These are phyloP conservation scores for Drosophila yooni DNA, from an alignment of 2,888 invertebrate genomes.

Conservation along the genomic window DNA sequence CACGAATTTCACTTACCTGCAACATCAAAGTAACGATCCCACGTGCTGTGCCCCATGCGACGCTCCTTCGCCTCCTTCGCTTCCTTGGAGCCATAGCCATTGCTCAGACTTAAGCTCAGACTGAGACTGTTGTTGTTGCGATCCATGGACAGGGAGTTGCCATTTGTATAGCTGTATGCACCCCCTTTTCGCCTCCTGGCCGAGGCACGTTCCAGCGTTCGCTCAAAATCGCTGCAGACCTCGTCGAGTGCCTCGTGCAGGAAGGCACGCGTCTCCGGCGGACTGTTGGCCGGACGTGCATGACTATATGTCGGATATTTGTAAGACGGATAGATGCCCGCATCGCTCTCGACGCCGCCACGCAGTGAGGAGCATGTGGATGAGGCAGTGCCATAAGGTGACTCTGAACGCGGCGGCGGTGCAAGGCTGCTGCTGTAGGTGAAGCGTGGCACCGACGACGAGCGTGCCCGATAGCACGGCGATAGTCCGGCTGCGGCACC, in stretches of 20 bases:
- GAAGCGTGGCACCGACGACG: conserved; percentile 82
- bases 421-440: conserved; percentile 59
- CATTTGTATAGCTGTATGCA: conserved; percentile 42
- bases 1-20: conserved; percentile 73
- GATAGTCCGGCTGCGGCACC: conserved; percentile 31
- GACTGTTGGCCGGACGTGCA: conserved; percentile 71
- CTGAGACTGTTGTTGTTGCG: conserved; percentile 78
- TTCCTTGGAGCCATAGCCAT: conserved; percentile 48
- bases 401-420: conserved; percentile 73
- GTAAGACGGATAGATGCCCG: conserved; percentile 54
- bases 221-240: conserved; percentile 90
- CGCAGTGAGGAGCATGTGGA: conserved; percentile 80
- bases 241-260: conserved; percentile 86
- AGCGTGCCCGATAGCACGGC: conserved; percentile 68
- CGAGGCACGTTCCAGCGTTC: conserved; percentile 87
- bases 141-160: conserved; percentile 67
- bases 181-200: conserved; percentile 78
- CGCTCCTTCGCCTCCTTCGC: conserved; percentile 49
- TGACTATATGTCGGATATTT: conserved; percentile 32
- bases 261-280: conserved; percentile 84
- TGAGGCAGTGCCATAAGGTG: conserved; percentile 82
- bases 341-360: conserved; percentile 76
- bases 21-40: conserved; percentile 75
- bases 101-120: conserved; percentile 56
- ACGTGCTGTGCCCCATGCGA: conserved; percentile 62